Conservation (phyloP, 2,113 vertebrate species). For the Protobothrops mucrosquamatus region DNA sequence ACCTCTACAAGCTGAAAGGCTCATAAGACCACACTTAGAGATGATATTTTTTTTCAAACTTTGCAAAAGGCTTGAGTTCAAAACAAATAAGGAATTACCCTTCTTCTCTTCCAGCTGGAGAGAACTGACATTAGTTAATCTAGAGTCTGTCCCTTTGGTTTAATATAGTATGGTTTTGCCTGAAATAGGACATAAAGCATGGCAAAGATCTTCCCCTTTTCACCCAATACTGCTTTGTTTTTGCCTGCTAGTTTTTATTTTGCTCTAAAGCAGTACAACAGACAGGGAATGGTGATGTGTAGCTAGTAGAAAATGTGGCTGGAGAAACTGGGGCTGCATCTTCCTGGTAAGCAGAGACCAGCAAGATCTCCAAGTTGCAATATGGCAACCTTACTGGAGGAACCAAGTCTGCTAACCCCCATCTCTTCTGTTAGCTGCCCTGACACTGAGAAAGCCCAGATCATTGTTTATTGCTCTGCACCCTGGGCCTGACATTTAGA, state of each 20-base stretch:
- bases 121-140: neutral
- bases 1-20: neutral
- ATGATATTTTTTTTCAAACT: neutral
- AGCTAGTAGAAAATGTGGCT: neutral
- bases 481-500: slow-evolving; percentile 45
- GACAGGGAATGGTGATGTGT: no score
- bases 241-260: neutral
- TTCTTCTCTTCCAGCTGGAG: neutral
- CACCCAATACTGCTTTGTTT: neutral
- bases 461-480: slow-evolving; percentile 30
- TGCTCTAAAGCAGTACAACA: neutral
- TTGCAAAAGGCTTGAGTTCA: neutral
- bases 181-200: neutral
- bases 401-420: neutral
- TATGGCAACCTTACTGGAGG: neutral
- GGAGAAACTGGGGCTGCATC: neutral
- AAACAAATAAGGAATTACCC: neutral
- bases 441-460: slow-evolving; percentile 9
- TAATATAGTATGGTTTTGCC: neutral
- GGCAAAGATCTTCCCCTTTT: neutral
- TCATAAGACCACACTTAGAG: neutral
- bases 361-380: slow-evolving; percentile 3
- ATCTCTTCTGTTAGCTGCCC: neutral
- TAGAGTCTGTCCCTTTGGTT: neutral
- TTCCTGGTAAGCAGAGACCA: neutral